Evolutionary conservation across 1,140 invertebrate species (phyloP), one percentile per base, ranked within the genome.

Genomic region (Hesperophylax magnus): DNA sequence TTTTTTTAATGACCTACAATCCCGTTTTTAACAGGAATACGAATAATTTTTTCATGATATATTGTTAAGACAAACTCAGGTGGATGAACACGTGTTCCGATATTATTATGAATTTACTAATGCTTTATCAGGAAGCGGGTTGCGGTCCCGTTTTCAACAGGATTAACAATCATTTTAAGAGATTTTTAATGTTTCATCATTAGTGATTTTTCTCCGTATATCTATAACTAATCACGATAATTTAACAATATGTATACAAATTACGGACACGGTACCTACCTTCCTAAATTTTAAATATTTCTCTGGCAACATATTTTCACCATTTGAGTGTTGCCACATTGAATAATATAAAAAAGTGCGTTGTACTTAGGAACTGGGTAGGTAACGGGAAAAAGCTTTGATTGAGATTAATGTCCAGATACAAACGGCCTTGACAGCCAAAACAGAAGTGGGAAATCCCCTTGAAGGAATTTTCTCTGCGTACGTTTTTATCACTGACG

Each of bases 321-420:
- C n/a, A 22, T 58, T 58, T 58, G 56, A 31, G 61, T 31, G 24
- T 65, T 65, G 61, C 61, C 61, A 65, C 24, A 27, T 24, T 65
- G 24, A 65, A 65, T n/a, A n/a, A n/a, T 47, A 47, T 47, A 47
- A 65, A 65, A 65, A 22, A 65, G 15, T 6, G 24, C 61, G 20
- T 18, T 22, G 61, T 65, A 31, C 24, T 5, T 65, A 47, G 39
- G 39, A 14, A 47, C 39, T 8, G 34, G 34, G 34, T 34, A 47
- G 39, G 39, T 14, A 47, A 6, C 14, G 39, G 9, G 39, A 31
- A 18, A 14, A 17, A 24, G 15, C 20, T 24, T 27, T 65, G 61
- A 65, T 65, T 24, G 24, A 65, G 61, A 65, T 65, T 65, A 65
- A 65, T 65, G 61, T 15, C 14, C 24, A 31, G 24, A 22, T 22